Evolutionary conservation across 2,888 invertebrate genomes (phyloP).

Genomic region (Catotricha subobsoleta): DNA sequence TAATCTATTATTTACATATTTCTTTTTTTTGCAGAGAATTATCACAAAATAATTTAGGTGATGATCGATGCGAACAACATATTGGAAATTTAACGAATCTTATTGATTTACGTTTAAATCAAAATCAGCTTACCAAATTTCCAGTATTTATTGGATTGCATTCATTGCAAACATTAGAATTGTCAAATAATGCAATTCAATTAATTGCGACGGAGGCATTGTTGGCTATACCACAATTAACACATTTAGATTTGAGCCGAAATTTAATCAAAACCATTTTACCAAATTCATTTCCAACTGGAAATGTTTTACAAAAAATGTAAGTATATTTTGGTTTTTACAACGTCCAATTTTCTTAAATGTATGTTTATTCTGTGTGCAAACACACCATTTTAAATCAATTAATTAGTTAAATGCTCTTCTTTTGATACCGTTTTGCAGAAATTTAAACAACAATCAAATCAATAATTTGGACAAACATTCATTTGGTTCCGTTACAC

Average conservation of each 20-base stretch:
- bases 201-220: conserved; percentile 72
- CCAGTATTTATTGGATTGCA: conserved; percentile 62
- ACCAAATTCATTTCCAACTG: conserved; percentile 34
- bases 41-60: conserved; percentile 35
- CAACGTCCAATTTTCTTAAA: not conserved
- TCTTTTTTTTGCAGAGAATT: conserved; percentile 32
- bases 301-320: conserved; percentile 33
- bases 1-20: conserved; percentile 1
- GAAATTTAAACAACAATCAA: conserved; percentile 53
- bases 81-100: conserved; percentile 31
- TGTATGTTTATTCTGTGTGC: too few species aligned
- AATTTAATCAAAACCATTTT: conserved; percentile 29
- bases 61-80: conserved; percentile 29
- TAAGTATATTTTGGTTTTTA: conserved; percentile 21
- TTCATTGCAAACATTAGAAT: conserved; percentile 51
- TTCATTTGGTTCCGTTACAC: conserved; percentile 51
- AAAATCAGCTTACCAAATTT: conserved; percentile 61
- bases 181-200: conserved; percentile 65
- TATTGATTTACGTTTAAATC: conserved; percentile 52
- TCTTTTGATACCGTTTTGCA: too few species aligned
- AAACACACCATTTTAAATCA: not conserved
- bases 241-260: conserved; percentile 29
- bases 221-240: conserved; percentile 43
- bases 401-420: conserved; percentile 8
- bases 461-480: conserved; percentile 51